These are phyloP conservation scores for Augochlora pura DNA, from an alignment of 1,140 invertebrate species.

Conservation along the genomic window DNA sequence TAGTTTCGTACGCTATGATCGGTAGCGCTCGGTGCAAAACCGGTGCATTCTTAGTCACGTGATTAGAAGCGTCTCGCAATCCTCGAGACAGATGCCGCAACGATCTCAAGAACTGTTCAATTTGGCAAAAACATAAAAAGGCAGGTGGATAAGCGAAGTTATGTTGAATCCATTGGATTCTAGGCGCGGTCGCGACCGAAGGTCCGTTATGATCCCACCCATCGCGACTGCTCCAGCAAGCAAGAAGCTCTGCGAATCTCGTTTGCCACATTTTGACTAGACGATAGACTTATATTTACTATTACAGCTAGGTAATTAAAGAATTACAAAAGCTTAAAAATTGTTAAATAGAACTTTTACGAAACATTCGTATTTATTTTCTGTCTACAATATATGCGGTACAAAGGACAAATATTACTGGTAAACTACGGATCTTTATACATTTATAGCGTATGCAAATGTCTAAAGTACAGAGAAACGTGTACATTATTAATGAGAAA, in stretches of 20 bases:
- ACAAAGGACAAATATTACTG: background rate
- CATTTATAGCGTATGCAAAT: too few relatives aligned
- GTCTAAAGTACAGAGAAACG: too few relatives aligned
- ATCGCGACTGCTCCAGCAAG: constrained; percentile 59
- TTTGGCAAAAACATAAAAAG: constrained; percentile 59
- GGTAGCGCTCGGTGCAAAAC: constrained; percentile 29
- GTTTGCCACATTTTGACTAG: constrained; percentile 9
- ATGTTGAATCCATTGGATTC: constrained; percentile 67
- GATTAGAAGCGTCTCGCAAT: constrained; percentile 19
- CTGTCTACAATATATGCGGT: background rate
- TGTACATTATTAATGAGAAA: too few relatives aligned
- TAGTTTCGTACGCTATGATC: constrained; percentile 10
- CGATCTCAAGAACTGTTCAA: constrained; percentile 18
- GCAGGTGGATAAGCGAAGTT: constrained; percentile 49
- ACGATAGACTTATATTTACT: background rate
- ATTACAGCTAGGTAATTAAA: background rate
- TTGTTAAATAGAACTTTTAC: too few relatives aligned
- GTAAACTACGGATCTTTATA: too few relatives aligned
- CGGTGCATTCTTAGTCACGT: constrained; percentile 21
- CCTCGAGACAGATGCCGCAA: constrained; percentile 54
- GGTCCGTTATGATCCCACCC: constrained; percentile 72
- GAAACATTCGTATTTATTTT: background rate
- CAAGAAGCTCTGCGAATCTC: constrained; percentile 46
- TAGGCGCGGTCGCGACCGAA: constrained; percentile 71
- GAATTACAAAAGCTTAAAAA: background rate